Conservation (phyloP, 2,113 vertebrate genomes). For the Neodon shergylaensis region DNA sequence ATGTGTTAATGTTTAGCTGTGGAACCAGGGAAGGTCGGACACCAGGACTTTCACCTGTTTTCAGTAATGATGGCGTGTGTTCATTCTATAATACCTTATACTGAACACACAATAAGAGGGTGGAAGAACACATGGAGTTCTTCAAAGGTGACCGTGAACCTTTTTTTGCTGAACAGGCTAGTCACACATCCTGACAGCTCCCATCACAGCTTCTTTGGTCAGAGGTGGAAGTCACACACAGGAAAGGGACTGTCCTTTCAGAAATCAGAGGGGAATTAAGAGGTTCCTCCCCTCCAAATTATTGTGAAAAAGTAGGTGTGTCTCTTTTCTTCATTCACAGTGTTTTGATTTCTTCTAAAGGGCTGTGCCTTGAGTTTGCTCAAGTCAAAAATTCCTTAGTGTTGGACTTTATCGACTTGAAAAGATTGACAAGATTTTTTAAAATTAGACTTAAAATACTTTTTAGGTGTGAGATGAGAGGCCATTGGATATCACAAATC, state of each 20-base stretch:
- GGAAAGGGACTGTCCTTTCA: not conserved
- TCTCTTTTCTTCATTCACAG: not conserved
- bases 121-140: not conserved
- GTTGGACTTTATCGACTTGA: constrained; percentile 45
- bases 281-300: not conserved
- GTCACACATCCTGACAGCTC: not conserved
- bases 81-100: not conserved
- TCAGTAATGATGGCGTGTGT: not conserved
- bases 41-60: not conserved
- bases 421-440: constrained; percentile 31
- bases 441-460: constrained; percentile 51
- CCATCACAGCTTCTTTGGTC: not conserved
- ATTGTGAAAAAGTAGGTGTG: not conserved
- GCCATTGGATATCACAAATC: not conserved
- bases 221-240: not conserved
- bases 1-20: not conserved
- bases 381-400: not conserved
- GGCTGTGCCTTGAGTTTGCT: not conserved
- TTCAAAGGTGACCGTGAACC: not conserved
- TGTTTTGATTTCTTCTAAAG: not conserved
- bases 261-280: not conserved
- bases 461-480: not conserved
- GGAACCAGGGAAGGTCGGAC: not conserved
- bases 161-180: not conserved
- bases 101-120: not conserved